These are phyloP conservation scores for Hapalemur alaotrensis DNA, from an alignment of 2,797 vertebrate genomes.

Conservation along the genomic window DNA sequence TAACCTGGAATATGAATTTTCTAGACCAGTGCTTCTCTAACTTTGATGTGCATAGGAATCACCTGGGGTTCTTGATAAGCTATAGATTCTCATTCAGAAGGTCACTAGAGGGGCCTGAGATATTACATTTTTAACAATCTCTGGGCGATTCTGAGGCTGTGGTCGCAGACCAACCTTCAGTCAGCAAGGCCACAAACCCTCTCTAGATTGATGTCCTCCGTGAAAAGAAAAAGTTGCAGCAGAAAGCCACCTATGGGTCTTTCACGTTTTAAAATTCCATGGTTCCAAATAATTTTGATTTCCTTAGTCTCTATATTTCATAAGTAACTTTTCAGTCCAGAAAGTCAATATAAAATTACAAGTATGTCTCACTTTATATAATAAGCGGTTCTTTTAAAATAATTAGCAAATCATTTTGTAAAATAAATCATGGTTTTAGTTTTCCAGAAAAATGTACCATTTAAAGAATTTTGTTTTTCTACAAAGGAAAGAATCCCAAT, in stretches of 20 bases:
- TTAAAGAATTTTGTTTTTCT: background rate
- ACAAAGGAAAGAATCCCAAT: background rate
- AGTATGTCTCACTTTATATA: background rate
- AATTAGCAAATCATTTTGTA: background rate
- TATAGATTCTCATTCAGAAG: background rate
- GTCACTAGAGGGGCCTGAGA: background rate
- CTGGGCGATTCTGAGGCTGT: background rate
- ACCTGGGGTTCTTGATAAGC: background rate
- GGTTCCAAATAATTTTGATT: constrained; percentile 16
- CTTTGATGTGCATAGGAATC: background rate
- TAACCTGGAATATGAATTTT: background rate
- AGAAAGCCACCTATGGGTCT: background rate
- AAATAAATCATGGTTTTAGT: background rate
- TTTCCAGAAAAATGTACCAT: background rate
- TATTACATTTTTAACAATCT: background rate
- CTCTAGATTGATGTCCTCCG: background rate
- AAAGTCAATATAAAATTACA: background rate
- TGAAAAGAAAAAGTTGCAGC: background rate
- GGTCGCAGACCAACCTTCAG: background rate
- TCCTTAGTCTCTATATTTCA: background rate
- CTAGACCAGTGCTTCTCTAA: background rate
- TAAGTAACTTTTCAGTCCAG: background rate
- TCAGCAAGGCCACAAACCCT: background rate
- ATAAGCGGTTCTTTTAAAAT: background rate
- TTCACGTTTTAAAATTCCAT: background rate